Percentiles rank a stretch among this genome's conserved stretches.
These are phyloP conservation scores for Cryptocephalus moraei DNA, from an alignment of 2,888 invertebrate genomes.

Conservation along the genomic window DNA sequence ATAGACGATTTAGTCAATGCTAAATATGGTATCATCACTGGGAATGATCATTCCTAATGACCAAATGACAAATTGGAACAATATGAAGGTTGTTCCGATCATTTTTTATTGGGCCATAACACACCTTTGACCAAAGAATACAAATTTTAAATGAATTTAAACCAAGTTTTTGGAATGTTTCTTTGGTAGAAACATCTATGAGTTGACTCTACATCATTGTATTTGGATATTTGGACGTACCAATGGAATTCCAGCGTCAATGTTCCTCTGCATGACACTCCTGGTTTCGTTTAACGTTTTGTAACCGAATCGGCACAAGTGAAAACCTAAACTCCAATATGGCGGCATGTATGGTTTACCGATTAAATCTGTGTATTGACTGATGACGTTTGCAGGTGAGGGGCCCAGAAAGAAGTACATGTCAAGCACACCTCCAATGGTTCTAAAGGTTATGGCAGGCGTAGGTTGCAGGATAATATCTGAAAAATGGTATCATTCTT, in stretches of 20 bases:
- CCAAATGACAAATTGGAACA: no score
- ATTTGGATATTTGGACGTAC: slow-evolving; percentile 44
- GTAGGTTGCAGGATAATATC: slow-evolving; percentile 71
- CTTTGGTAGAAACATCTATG: no score
- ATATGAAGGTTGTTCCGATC: no score
- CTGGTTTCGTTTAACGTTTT: slow-evolving; percentile 53
- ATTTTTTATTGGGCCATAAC: no score
- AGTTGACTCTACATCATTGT: no score
- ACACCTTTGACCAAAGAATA: no score
- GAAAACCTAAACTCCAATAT: slow-evolving; percentile 83
- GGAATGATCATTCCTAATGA: no score
- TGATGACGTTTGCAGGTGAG: slow-evolving; percentile 53
- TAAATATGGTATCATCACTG: no score
- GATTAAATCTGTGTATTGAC: slow-evolving; percentile 59
- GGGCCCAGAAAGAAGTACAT: slow-evolving; percentile 72
- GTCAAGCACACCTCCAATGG: slow-evolving; percentile 73
- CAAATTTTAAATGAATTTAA: no score
- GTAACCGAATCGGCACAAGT: slow-evolving; percentile 62
- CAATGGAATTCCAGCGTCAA: slow-evolving; percentile 66
- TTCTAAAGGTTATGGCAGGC: slow-evolving; percentile 72
- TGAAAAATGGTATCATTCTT: slow-evolving; percentile 29
- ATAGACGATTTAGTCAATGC: no score
- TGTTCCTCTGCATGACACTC: slow-evolving; percentile 56
- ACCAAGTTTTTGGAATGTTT: no score
- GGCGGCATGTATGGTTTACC: slow-evolving; percentile 76